phyloP scores from a whole-genome alignment of 2,888 invertebrate genomes.

The Pardosa pseudoannulata region DNA sequence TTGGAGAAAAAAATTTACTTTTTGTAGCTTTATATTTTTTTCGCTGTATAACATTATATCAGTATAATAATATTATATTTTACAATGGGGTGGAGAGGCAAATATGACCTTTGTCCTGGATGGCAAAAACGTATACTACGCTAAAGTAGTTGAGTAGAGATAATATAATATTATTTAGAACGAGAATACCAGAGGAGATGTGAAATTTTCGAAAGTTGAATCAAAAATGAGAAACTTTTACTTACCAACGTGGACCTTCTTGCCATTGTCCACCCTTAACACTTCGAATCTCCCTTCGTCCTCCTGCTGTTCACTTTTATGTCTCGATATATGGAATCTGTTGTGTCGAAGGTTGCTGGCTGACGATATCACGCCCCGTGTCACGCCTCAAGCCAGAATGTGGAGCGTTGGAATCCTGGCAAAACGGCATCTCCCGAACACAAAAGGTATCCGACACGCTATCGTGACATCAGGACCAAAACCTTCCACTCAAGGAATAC shows the following conservation, averaged over 20 bases:
- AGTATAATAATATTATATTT: too few relatives aligned
- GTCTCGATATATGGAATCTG: constrained; percentile 33
- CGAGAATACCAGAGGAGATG: too few relatives aligned
- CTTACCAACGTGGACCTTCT: constrained; percentile 23
- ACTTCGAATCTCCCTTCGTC: neutral
- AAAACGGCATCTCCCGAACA: constrained; percentile 2
- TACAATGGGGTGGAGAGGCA: too few relatives aligned
- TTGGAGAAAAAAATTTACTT: too few relatives aligned
- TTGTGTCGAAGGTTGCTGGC: neutral
- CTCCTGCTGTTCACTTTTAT: constrained; percentile 21
- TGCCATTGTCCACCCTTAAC: constrained; percentile 16
- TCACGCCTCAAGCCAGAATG: constrained; percentile 47
- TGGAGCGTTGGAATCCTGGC: constrained; percentile 28
- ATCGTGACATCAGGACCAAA: constrained; percentile 45
- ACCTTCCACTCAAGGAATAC: neutral
- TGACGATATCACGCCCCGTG: constrained; percentile 7
- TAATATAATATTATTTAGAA: too few relatives aligned
- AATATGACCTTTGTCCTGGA: too few relatives aligned
- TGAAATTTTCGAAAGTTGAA: too few relatives aligned
- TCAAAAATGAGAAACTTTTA: too few relatives aligned
- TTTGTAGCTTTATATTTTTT: too few relatives aligned
- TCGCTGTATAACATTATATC: too few relatives aligned
- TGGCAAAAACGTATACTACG: too few relatives aligned
- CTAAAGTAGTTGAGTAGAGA: too few relatives aligned
- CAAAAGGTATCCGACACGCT: constrained; percentile 60